Evolutionary conservation across 2,888 invertebrate species (phyloP).

Genomic region (Bedellia somnulentella): DNA sequence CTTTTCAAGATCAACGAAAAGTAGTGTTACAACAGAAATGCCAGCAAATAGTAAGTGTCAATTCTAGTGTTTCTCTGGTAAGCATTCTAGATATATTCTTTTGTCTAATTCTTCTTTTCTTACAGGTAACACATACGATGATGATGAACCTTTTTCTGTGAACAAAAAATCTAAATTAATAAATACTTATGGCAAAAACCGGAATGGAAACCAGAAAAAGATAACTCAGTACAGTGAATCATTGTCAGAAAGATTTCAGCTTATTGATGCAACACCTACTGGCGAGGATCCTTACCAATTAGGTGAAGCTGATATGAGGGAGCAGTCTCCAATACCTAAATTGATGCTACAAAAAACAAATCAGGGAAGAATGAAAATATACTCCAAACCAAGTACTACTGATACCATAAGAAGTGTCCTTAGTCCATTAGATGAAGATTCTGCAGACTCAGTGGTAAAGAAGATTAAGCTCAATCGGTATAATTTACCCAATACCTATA

Average conservation of each 20-base stretch:
- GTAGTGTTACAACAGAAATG: too few relatives aligned
- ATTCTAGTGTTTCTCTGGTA: too few relatives aligned
- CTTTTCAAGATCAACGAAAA: too few relatives aligned
- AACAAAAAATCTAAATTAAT: constrained; percentile 40
- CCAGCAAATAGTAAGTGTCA: too few relatives aligned
- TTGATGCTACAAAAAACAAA: constrained; percentile 42
- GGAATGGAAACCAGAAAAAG: constrained; percentile 18
- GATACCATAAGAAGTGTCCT: too few relatives aligned
- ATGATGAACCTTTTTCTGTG: constrained; percentile 24
- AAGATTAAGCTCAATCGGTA: constrained; percentile 12
- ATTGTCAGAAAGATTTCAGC: constrained; percentile 33
- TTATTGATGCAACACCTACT: constrained; percentile 46
- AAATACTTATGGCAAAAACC: constrained; percentile 34
- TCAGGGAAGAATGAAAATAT: constrained; percentile 28
- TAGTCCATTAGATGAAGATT: neutral
- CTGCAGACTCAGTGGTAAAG: neutral
- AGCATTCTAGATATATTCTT: too few relatives aligned
- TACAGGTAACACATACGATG: constrained; percentile 24
- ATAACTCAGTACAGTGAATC: constrained; percentile 32
- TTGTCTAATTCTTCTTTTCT: constrained; percentile 7
- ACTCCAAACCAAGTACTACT: too few relatives aligned
- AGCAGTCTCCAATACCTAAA: constrained; percentile 50
- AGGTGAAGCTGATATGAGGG: constrained; percentile 47
- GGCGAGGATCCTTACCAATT: constrained; percentile 49
- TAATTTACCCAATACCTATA: constrained; percentile 19